Percentiles rank a stretch among this genome's conserved stretches.
Evolutionary conservation across 2,797 vertebrate genomes (phyloP).

Genomic region (Halcyon leucocephala): DNA sequence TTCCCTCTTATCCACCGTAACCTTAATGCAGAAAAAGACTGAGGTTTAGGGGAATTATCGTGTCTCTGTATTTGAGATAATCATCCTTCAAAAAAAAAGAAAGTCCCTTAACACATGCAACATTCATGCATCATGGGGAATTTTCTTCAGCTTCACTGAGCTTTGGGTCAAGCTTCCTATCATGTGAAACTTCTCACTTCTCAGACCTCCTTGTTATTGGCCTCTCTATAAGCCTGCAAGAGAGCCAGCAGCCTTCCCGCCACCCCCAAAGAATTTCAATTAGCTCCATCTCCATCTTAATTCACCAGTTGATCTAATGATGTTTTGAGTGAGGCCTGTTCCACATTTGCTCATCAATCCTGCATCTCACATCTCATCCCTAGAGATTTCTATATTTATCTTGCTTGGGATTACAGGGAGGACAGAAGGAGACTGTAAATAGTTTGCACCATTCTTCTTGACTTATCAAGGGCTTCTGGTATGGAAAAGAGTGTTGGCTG

Average conservation of each 20-base stretch:
- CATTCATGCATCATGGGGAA: not conserved
- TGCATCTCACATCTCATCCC: not conserved
- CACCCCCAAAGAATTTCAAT: not conserved
- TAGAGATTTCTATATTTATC: conserved; percentile 10
- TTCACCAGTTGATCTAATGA: not conserved
- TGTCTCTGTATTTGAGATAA: not conserved
- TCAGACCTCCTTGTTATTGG: not conserved
- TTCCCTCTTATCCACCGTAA: not conserved
- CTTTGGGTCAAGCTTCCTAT: not conserved
- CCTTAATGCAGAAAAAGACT: not conserved
- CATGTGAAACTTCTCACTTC: not conserved
- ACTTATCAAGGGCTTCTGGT: not conserved
- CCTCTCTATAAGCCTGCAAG: not conserved
- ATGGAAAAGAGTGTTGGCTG: not conserved
- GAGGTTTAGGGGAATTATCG: not conserved
- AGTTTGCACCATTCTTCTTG: not conserved
- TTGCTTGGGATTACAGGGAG: not conserved
- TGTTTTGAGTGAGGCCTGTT: not conserved
- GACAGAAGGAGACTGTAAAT: not conserved
- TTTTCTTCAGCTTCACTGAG: conserved; percentile 38
- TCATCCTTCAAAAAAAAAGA: not conserved
- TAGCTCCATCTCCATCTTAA: not conserved
- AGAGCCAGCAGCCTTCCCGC: not conserved
- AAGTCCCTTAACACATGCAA: not conserved
- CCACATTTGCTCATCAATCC: not conserved